Conservation (phyloP, 2,113 vertebrate species). For the Dipodomys ordii region DNA sequence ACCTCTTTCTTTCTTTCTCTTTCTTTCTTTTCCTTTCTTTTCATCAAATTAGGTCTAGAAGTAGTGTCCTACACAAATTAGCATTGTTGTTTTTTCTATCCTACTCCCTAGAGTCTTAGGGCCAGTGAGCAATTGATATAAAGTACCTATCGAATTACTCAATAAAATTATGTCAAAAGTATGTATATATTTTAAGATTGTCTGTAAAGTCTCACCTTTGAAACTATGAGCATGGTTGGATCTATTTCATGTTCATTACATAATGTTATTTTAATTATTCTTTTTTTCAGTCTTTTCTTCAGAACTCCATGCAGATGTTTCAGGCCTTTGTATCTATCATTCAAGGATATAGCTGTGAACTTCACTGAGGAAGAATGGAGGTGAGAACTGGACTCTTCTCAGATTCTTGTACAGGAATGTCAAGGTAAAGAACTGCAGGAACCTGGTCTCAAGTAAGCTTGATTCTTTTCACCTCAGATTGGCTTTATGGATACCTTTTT, state of each 20-base stretch:
- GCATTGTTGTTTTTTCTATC: too few species aligned
- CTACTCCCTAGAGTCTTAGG: too few species aligned
- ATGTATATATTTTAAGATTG: neutral
- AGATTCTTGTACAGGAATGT: neutral
- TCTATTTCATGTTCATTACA: neutral
- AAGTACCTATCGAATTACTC: neutral
- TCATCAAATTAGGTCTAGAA: too few species aligned
- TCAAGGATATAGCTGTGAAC: neutral
- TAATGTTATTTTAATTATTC: neutral
- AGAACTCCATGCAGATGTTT: neutral
- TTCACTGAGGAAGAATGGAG: neutral
- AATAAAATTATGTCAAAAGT: neutral
- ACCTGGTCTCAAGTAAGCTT: neutral
- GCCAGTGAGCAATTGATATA: neutral
- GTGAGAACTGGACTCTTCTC: neutral
- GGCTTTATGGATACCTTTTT: neutral
- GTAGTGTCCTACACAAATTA: too few species aligned
- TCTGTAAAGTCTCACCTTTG: neutral
- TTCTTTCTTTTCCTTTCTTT: too few species aligned
- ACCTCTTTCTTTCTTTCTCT: too few species aligned
- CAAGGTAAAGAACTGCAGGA: neutral
- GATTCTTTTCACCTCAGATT: neutral
- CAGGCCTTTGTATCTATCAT: neutral
- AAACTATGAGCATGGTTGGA: neutral
- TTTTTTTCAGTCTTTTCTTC: neutral